phyloP scores from a whole-genome alignment of 2,113 vertebrate species.

The Protobothrops flavoviridis region DNA sequence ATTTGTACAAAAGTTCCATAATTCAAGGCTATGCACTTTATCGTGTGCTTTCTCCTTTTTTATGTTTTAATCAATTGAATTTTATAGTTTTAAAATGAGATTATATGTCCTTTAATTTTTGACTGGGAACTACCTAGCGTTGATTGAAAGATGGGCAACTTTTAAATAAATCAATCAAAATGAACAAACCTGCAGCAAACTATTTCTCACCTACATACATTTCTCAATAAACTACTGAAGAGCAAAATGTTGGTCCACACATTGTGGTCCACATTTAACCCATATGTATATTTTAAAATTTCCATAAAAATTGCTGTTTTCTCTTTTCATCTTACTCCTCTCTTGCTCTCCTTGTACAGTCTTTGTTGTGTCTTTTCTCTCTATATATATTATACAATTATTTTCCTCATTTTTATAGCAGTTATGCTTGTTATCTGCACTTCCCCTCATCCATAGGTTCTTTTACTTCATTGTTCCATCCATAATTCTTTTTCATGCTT shows the following conservation, averaged over 20 bases:
- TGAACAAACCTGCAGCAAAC: not conserved
- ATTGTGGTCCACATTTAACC: not conserved
- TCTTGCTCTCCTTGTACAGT: not conserved
- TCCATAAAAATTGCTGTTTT: not conserved
- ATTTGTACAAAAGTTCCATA: not conserved
- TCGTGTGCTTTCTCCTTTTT: not conserved
- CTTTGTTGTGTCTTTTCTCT: not conserved
- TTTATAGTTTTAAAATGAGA: not conserved
- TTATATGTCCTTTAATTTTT: not conserved
- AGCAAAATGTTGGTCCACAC: not conserved
- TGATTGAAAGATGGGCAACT: not conserved
- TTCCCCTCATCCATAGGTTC: not conserved
- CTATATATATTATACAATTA: not conserved
- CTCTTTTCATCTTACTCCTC: not conserved
- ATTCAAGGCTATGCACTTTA: not conserved
- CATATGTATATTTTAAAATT: not conserved
- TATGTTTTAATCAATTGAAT: not conserved
- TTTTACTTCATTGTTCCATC: not conserved
- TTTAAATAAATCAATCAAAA: not conserved
- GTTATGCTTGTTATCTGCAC: not conserved
- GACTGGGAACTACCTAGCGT: not conserved
- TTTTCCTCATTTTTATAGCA: not conserved
- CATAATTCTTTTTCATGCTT: not conserved
- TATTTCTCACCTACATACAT: not conserved
- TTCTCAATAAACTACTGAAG: not conserved